A percentile compares a stretch with the other conserved stretches of the same genome.
Evolutionary conservation across 2,113 vertebrate species (phyloP).

Genomic region (Melierax canorus): DNA sequence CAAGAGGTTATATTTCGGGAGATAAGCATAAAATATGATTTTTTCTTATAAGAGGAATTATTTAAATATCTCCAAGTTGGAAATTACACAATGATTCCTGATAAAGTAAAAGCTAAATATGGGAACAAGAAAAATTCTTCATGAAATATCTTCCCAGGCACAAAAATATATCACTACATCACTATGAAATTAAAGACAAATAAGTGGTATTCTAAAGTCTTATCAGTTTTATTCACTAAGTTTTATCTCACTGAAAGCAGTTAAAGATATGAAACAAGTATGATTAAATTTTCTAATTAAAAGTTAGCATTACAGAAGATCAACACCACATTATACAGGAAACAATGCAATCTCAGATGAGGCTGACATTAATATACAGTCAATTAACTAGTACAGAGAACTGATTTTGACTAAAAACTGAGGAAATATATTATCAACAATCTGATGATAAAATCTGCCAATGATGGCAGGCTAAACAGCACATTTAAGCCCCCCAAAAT

Average conservation of each 20-base stretch:
- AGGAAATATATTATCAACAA: neutral
- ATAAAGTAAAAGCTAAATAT: neutral
- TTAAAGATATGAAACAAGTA: neutral
- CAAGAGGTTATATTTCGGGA: neutral
- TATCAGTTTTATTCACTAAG: neutral
- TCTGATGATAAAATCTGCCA: neutral
- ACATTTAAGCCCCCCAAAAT: fast-evolving
- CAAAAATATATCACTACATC: neutral
- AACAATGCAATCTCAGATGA: neutral
- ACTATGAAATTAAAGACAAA: neutral
- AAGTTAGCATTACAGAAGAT: neutral
- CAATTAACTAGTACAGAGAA: neutral
- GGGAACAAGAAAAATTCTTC: neutral
- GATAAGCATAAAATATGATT: neutral
- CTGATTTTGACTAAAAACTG: neutral
- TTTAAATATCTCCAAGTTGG: neutral
- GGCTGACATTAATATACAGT: neutral
- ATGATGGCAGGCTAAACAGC: neutral
- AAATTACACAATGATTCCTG: neutral
- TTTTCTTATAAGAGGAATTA: neutral
- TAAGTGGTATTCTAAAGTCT: neutral
- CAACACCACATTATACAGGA: neutral
- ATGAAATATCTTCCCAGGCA: neutral
- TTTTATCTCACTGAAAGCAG: neutral
- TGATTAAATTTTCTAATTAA: neutral